phyloP scores from a whole-genome alignment of 2,113 vertebrate species.

The Cephalopholis sonnerati region DNA sequence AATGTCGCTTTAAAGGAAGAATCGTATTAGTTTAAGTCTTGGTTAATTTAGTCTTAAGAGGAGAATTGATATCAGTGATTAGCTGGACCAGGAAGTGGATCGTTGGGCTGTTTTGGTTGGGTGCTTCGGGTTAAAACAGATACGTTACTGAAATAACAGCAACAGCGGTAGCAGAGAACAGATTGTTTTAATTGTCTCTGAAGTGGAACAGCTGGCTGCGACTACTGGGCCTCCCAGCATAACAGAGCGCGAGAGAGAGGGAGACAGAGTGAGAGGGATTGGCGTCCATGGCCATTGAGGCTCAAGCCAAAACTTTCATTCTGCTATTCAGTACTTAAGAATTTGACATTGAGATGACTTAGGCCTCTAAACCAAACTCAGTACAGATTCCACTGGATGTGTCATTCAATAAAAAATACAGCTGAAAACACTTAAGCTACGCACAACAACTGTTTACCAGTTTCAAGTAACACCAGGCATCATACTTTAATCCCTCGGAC shows the following conservation, averaged over 20 bases:
- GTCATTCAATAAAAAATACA: conserved; percentile 12
- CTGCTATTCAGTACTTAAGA: conserved; percentile 10
- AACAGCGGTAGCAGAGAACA: conserved; percentile 62
- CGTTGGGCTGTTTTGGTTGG: conserved; percentile 18
- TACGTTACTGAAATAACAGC: conserved; percentile 53
- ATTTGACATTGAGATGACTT: conserved; percentile 21
- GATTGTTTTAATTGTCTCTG: conserved; percentile 79
- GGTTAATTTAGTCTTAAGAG: conserved; percentile 35
- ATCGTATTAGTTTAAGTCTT: conserved; percentile 3
- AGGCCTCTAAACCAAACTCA: background rate
- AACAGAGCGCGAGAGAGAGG: conserved; percentile 11
- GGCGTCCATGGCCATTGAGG: conserved; percentile 8
- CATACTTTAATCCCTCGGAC: background rate
- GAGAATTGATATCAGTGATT: conserved; percentile 21
- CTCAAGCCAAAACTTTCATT: conserved; percentile 20
- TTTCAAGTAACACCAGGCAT: conserved; percentile 9
- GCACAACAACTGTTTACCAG: conserved; percentile 21
- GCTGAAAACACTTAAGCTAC: conserved; percentile 19
- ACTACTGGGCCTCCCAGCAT: conserved; percentile 58
- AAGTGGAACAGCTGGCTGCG: conserved; percentile 78
- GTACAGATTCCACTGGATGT: conserved; percentile 8
- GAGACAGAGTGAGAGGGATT: background rate
- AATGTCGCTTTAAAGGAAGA: background rate
- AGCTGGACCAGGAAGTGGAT: conserved; percentile 32
- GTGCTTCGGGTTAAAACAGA: conserved; percentile 45